Evolutionary conservation across 2,797 vertebrate genomes (phyloP).

Genomic region (Podarcis lilfordi): DNA sequence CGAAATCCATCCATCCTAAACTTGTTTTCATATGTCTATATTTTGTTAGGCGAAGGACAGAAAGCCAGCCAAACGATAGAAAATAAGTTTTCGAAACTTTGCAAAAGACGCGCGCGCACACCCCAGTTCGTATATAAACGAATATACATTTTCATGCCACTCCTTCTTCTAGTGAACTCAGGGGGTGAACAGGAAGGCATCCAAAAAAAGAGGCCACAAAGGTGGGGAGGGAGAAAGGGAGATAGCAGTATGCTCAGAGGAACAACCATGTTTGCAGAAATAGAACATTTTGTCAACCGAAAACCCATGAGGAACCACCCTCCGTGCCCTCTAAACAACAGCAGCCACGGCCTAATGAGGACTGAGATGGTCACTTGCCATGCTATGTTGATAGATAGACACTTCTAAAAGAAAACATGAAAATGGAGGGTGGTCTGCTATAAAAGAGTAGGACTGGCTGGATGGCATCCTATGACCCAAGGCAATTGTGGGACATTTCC

Average conservation of each 20-base stretch:
- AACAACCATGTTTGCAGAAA: background rate
- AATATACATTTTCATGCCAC: background rate
- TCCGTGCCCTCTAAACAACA: background rate
- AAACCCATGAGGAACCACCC: background rate
- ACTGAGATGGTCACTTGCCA: background rate
- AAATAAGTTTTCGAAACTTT: constrained; percentile 25
- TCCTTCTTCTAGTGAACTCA: background rate
- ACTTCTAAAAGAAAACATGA: background rate
- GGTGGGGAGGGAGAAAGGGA: background rate
- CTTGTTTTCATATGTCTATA: constrained; percentile 19
- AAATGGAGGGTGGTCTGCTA: background rate
- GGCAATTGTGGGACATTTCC: background rate
- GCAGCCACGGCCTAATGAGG: no score
- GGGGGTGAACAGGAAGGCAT: background rate
- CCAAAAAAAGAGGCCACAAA: background rate
- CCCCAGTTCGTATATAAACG: background rate
- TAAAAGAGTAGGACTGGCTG: background rate
- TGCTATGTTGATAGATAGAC: background rate
- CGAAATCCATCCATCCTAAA: constrained; percentile 50
- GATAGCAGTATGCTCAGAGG: background rate
- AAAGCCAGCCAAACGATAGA: background rate
- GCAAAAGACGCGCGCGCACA: background rate
- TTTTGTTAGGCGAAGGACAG: background rate
- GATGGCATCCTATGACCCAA: background rate
- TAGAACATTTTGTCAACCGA: background rate